Evolutionary conservation across 2,797 vertebrate genomes (phyloP).

Genomic region (Hyperoplus immaculatus): DNA sequence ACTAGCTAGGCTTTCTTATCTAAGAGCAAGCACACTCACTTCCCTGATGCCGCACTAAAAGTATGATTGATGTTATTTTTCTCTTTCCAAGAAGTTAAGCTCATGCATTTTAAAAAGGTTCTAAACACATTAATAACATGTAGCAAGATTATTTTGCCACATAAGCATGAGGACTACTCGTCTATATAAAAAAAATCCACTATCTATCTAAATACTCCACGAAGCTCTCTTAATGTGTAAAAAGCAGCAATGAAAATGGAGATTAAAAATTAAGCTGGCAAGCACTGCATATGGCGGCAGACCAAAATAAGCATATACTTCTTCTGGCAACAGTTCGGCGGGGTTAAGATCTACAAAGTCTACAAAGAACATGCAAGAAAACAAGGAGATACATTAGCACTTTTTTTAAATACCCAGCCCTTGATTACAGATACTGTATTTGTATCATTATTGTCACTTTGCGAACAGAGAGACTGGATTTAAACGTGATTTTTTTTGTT

Average conservation of each 20-base stretch:
- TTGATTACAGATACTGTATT: not conserved
- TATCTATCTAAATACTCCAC: not conserved
- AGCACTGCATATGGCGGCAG: not conserved
- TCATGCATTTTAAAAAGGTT: constrained; percentile 20
- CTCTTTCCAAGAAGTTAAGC: constrained; percentile 6
- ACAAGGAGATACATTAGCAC: constrained; percentile 37
- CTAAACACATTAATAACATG: not conserved
- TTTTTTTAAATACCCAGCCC: constrained; percentile 20
- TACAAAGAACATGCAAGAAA: constrained; percentile 35
- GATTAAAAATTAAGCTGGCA: not conserved
- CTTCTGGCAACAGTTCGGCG: not conserved
- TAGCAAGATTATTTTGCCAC: not conserved
- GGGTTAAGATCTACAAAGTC: not conserved
- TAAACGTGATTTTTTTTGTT: not conserved
- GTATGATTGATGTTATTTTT: not conserved
- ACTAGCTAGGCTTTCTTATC: constrained; percentile 3
- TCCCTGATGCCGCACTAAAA: not conserved
- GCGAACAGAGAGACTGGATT: not conserved
- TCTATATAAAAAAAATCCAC: not conserved
- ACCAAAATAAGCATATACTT: constrained; percentile 14
- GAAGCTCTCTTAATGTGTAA: not conserved
- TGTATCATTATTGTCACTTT: not conserved
- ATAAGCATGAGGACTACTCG: not conserved
- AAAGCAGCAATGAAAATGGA: constrained; percentile 8
- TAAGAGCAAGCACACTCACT: constrained; percentile 13